These are phyloP conservation scores for Paratilapia polleni DNA, from an alignment of 2,113 vertebrate species.

Conservation along the genomic window DNA sequence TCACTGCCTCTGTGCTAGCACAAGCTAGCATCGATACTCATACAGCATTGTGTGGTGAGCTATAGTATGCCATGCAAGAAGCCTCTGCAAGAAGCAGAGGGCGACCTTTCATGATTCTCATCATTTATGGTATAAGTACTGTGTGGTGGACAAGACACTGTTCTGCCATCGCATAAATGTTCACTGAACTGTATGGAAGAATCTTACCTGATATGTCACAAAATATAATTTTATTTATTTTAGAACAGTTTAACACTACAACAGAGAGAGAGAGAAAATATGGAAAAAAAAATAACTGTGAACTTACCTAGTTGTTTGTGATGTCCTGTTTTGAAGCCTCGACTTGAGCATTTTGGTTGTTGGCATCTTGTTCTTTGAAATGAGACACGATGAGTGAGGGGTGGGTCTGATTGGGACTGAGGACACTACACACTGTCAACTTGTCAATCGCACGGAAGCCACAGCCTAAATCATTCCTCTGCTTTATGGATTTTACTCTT, in stretches of 20 bases:
- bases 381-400: not conserved
- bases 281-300: not conserved
- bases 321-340: not conserved
- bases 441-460: not conserved
- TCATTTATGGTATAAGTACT: too few species aligned
- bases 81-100: not conserved
- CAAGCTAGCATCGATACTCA: not conserved
- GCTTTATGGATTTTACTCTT: not conserved
- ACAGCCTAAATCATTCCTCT: not conserved
- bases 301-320: not conserved
- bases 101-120: not conserved
- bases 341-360: not conserved
- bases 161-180: not conserved
- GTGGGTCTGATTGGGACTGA: not conserved
- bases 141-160: too few species aligned
- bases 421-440: not conserved
- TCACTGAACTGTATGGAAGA: not conserved
- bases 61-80: not conserved
- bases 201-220: too few species aligned
- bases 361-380: not conserved
- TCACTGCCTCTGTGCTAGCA: conserved; percentile 14
- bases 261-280: not conserved
- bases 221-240: too few species aligned
- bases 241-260: not conserved
- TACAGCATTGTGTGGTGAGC: not conserved